Percentiles rank a stretch among this genome's conserved stretches.
phyloP scores from a whole-genome alignment of 2,797 vertebrate genomes.

The Anabas testudineus region DNA sequence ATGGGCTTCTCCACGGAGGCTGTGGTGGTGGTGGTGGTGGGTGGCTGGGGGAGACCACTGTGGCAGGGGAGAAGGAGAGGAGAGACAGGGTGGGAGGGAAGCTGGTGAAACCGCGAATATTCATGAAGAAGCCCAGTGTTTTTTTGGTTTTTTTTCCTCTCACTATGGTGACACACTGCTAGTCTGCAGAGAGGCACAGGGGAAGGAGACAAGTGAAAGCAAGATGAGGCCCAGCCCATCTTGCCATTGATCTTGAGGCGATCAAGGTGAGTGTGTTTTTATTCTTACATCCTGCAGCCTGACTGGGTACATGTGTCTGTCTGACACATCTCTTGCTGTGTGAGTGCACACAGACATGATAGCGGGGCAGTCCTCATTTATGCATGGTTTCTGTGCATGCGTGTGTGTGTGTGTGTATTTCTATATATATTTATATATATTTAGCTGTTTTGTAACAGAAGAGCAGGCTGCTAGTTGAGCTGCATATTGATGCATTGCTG shows the following conservation, averaged over 20 bases:
- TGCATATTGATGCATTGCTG: conserved; percentile 72
- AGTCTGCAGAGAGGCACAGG: conserved; percentile 68
- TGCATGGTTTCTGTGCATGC: conserved; percentile 12
- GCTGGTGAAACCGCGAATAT: conserved; percentile 69
- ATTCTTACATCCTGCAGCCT: conserved; percentile 61
- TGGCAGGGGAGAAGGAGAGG: conserved; percentile 61
- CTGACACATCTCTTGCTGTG: conserved; percentile 47
- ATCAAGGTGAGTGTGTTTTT: conserved; percentile 81
- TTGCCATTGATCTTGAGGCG: conserved; percentile 73
- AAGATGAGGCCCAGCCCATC: conserved; percentile 68
- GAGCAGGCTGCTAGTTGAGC: conserved; percentile 57
- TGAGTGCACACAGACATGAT: conserved; percentile 50
- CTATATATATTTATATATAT: conserved; percentile 15
- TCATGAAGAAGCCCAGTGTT: conserved; percentile 70
- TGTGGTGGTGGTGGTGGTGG: conserved; percentile 38
- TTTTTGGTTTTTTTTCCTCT: conserved; percentile 8
- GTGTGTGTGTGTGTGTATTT: not conserved
- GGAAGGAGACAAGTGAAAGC: conserved; percentile 46
- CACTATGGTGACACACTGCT: conserved; percentile 68
- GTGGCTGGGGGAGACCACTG: conserved; percentile 75
- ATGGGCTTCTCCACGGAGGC: conserved; percentile 74
- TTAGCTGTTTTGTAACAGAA: conserved; percentile 52
- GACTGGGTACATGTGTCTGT: conserved; percentile 33
- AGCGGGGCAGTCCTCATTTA: conserved; percentile 42
- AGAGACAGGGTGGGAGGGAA: conserved; percentile 57